These are phyloP conservation scores for Xanthia icteritia DNA, from an alignment of 2,888 invertebrate genomes.

Conservation along the genomic window DNA sequence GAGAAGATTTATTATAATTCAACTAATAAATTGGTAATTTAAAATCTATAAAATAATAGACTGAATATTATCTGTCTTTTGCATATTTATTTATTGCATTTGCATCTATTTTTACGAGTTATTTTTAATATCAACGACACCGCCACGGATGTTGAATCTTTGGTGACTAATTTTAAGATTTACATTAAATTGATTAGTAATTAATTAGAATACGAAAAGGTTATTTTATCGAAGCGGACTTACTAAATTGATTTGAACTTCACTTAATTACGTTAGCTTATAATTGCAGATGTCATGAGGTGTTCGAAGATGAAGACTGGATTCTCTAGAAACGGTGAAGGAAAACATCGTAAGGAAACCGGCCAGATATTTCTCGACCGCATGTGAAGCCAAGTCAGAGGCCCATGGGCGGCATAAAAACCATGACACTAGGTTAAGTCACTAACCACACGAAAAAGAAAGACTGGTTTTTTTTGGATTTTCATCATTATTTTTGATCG, in stretches of 20 bases:
- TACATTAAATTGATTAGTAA: neutral
- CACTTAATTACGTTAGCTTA: neutral
- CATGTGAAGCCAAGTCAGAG: no score
- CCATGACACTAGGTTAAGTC: no score
- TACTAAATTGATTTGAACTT: neutral
- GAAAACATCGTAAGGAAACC: no score
- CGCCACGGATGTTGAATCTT: no score
- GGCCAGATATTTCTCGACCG: no score
- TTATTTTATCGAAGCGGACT: neutral
- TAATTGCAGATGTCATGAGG: neutral
- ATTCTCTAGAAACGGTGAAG: no score
- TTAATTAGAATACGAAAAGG: neutral
- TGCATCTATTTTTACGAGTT: neutral
- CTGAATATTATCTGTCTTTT: slow-evolving; percentile 23
- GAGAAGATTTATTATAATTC: slow-evolving; percentile 41
- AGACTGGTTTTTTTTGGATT: neutral
- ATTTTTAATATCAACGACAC: slow-evolving; percentile 1
- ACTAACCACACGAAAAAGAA: no score
- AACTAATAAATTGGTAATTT: slow-evolving; percentile 40
- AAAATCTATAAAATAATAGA: slow-evolving; percentile 30
- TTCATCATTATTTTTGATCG: neutral
- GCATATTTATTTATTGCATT: slow-evolving; percentile 6
- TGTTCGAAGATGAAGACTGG: neutral
- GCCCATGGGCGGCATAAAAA: no score
- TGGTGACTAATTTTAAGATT: neutral